Base-by-base conservation (phyloP, 2,888 invertebrate species). In the Tipula vernalis region DNA sequence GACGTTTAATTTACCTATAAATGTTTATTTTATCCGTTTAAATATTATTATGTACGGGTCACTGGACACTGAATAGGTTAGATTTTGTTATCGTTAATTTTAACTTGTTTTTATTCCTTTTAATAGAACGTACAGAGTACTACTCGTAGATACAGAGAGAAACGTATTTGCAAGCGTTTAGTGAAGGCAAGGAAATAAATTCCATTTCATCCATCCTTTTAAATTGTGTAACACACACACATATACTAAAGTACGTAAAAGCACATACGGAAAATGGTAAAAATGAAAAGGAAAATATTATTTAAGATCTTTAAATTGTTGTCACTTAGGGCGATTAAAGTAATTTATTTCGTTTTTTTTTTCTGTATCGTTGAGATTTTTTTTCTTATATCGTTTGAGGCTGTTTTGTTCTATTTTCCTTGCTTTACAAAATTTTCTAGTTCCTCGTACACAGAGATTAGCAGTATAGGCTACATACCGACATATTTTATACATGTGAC, bases 281-380 rank as follows among this genome's bases (percentile, higher is more conserved):
- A 71, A 71, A 71, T 10, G 71, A 71, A 71, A 18, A 71, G 71
- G 71, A 71, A 71, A 71, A 71, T 71, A 71, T 71, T 71, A 71
- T 71, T 71, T 71, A 71, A 71, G 71, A 28, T 71, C 28, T 71
- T 71, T 71, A 71, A 71, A 71, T 71, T 71, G 71, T 71, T 71
- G 71, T 71, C 71, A 71, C 71, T 71, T 71, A 71, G 71, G 71
- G 71, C 71, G 71, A 71, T 71, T 71, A 71, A 71, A 71, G 71
- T 71, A 71, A 71, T 71, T 71, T 71, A 71, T 71, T 71, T 71
- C 28, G n/a, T 28, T 51, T 28, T 71, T 10, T 71, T 28, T 28
- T 71, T 71, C 28, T 71, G 2, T 71, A 28, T 71, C 28, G 28
- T 71, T 71, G 71, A 28, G 71, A 71, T 28, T 28, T 28, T 28